Conservation (phyloP, 2,113 vertebrate genomes). For the Pseudorhombus dupliciocellatus region DNA sequence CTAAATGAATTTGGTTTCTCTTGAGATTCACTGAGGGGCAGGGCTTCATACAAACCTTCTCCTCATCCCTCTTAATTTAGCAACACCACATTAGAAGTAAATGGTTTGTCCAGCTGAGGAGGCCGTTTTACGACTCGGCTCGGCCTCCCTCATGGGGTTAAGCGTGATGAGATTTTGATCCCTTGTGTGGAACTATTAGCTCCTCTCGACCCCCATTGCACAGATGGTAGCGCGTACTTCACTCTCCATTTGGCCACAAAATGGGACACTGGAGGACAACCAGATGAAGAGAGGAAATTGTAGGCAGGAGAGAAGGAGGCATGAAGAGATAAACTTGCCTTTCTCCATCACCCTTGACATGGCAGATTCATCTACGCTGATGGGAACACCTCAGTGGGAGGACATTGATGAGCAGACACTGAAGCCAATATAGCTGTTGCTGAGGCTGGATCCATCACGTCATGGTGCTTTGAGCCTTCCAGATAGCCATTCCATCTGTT, state of each 20-base stretch:
- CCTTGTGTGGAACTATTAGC: slow-evolving; percentile 64
- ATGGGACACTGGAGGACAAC: slow-evolving; percentile 41
- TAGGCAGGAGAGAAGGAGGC: slow-evolving; percentile 3
- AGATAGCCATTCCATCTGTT: slow-evolving; percentile 27
- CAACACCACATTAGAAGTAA: slow-evolving; percentile 46
- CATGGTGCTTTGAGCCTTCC: slow-evolving; percentile 2
- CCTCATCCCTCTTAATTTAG: slow-evolving; percentile 35
- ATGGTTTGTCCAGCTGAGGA: slow-evolving; percentile 40
- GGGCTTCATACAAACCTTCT: neutral
- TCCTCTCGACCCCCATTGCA: slow-evolving; percentile 38
- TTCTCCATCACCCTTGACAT: slow-evolving; percentile 35
- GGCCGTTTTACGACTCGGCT: slow-evolving; percentile 44
- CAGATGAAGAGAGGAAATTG: slow-evolving; percentile 39
- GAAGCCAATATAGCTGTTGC: slow-evolving; percentile 30
- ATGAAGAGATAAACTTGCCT: slow-evolving; percentile 5
- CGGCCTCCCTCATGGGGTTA: slow-evolving; percentile 50
- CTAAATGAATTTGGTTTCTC: slow-evolving; percentile 11
- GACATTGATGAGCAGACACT: slow-evolving; percentile 15
- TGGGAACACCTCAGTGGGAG: slow-evolving; percentile 12
- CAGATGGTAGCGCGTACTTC: slow-evolving; percentile 64
- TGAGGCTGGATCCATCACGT: slow-evolving; percentile 25
- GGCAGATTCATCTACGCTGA: slow-evolving; percentile 21
- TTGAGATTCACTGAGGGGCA: slow-evolving; percentile 12
- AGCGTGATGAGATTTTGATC: slow-evolving; percentile 64
- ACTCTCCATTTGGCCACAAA: slow-evolving; percentile 63